Percentiles rank a stretch among this genome's conserved stretches.
phyloP scores from a whole-genome alignment of 2,797 vertebrate species.

The Pseudochromis fuscus region DNA sequence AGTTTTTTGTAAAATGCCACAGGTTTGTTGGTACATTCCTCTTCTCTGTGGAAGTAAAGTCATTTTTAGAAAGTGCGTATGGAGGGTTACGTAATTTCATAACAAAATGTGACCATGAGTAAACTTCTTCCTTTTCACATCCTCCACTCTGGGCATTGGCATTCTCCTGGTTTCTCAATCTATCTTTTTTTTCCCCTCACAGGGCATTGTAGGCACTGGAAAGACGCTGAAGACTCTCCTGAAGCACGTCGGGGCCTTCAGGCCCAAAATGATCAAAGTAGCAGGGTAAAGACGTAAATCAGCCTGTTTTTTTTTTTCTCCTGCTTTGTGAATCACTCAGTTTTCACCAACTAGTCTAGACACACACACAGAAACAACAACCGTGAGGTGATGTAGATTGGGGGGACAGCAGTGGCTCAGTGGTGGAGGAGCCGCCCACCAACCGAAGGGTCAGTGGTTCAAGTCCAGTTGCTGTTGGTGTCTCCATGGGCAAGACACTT shows the following conservation, averaged over 20 bases:
- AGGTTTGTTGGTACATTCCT: slow-evolving; percentile 12
- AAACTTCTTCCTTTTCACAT: slow-evolving; percentile 39
- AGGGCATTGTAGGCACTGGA: slow-evolving; percentile 94
- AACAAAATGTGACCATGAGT: slow-evolving; percentile 12
- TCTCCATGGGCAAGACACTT: too few species aligned
- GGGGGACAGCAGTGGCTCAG: too few species aligned
- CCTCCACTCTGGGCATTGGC: background rate
- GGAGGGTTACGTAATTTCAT: slow-evolving; percentile 20
- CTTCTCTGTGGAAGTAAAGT: slow-evolving; percentile 1
- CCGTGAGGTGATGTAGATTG: slow-evolving; percentile 7
- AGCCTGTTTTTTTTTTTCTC: slow-evolving; percentile 34
- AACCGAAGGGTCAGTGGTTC: too few species aligned
- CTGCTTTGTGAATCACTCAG: slow-evolving; percentile 58
- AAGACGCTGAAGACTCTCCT: slow-evolving; percentile 93
- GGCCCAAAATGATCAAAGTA: slow-evolving; percentile 94
- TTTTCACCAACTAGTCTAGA: slow-evolving; percentile 66
- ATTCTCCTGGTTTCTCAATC: slow-evolving; percentile 27
- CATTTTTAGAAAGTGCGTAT: slow-evolving; percentile 6
- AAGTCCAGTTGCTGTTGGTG: too few species aligned
- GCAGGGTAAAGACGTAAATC: slow-evolving; percentile 85
- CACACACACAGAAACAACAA: slow-evolving; percentile 28
- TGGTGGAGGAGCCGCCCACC: too few species aligned
- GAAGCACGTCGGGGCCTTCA: slow-evolving; percentile 88
- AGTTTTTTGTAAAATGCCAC: slow-evolving; percentile 13
- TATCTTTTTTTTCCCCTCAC: slow-evolving; percentile 37